Percentiles rank a stretch among this genome's conserved stretches.
Evolutionary conservation across 2,888 invertebrate genomes (phyloP).

Genomic region (Eupithecia tripunctaria): DNA sequence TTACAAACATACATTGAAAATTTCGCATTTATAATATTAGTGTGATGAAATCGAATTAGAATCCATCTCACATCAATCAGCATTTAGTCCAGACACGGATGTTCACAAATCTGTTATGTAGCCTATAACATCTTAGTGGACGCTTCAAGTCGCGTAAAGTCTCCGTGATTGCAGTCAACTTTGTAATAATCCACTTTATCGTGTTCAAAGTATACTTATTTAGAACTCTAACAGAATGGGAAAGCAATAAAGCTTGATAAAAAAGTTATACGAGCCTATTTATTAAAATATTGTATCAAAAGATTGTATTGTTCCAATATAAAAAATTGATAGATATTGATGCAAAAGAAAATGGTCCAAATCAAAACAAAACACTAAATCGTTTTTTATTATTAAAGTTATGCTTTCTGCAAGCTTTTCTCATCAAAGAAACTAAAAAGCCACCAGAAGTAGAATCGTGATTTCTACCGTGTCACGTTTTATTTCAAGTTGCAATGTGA

Average conservation of each 20-base stretch:
- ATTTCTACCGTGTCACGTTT: too few relatives aligned
- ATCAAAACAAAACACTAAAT: too few relatives aligned
- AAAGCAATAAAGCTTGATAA: neutral
- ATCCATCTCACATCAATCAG: neutral
- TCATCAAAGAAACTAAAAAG: too few relatives aligned
- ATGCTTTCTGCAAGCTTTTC: too few relatives aligned
- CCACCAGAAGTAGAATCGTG: too few relatives aligned
- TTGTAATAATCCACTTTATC: slow-evolving; percentile 23
- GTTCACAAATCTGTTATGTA: slow-evolving; percentile 9
- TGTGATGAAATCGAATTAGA: neutral
- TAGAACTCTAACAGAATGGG: slow-evolving; percentile 2
- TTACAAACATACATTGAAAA: too few relatives aligned
- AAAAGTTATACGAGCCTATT: neutral
- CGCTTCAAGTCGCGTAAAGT: slow-evolving; percentile 24
- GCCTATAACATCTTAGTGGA: slow-evolving; percentile 26
- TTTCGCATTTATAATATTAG: too few relatives aligned
- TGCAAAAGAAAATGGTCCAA: too few relatives aligned
- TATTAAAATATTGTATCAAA: neutral
- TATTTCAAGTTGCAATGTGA: too few relatives aligned
- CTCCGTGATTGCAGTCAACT: slow-evolving; percentile 20
- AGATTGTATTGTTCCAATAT: neutral
- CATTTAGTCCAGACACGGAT: neutral
- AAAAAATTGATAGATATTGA: too few relatives aligned
- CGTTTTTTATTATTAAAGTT: too few relatives aligned
- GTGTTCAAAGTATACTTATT: slow-evolving; percentile 15